These are phyloP conservation scores for Sebastolobus alascanus DNA, from an alignment of 2,797 vertebrate genomes.

Conservation along the genomic window DNA sequence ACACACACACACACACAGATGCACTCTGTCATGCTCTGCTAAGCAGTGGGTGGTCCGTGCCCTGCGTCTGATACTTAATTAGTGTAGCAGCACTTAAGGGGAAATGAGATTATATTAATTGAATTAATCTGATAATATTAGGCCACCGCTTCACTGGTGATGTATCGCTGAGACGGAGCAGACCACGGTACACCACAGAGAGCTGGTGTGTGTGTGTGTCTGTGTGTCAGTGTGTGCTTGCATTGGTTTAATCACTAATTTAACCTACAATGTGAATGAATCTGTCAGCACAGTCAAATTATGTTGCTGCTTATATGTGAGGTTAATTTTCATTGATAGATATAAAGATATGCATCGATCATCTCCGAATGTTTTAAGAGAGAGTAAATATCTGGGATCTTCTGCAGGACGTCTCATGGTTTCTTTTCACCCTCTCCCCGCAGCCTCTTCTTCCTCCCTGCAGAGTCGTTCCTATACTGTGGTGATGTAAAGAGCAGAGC, in stretches of 20 bases:
- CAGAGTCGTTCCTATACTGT: constrained; percentile 3
- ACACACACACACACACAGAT: constrained; percentile 35
- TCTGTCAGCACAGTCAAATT: neutral
- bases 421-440: neutral
- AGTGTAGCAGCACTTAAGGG: constrained; percentile 93
- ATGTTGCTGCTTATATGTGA: neutral
- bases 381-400: neutral
- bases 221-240: constrained; percentile 12
- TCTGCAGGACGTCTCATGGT: neutral
- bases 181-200: neutral
- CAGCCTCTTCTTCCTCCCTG: neutral
- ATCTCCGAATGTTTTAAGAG: neutral
- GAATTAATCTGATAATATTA: constrained; percentile 89
- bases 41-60: constrained; percentile 82
- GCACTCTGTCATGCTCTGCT: constrained; percentile 78
- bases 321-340: neutral
- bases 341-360: neutral
- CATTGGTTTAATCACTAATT: neutral
- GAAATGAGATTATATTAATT: constrained; percentile 96
- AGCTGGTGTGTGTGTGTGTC: neutral
- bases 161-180: constrained; percentile 43
- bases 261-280: neutral
- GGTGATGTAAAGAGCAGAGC: constrained; percentile 22
- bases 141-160: constrained; percentile 56
- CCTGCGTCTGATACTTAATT: constrained; percentile 85